Base-by-base conservation (phyloP, 2,113 vertebrate species). In the Neomonachus schauinslandi region DNA sequence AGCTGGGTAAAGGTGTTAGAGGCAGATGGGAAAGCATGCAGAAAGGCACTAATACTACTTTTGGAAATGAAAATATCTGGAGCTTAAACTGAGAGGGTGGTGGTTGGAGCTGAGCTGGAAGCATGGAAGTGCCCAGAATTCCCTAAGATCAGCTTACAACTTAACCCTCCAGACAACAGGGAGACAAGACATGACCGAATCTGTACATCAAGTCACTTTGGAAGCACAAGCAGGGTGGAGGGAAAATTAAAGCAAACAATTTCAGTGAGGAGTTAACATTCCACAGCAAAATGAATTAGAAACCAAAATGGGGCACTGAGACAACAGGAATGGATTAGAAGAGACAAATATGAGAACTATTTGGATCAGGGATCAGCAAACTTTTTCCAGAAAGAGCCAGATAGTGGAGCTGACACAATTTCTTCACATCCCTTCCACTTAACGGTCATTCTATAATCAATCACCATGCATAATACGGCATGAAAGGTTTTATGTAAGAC, bases 361-460 rank as follows among this genome's bases (percentile, higher is more conserved):
- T 84, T 76, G 59, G 7, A 76, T 69, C 63, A 65, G 33, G 7
- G 46, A 85, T 31, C 1, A 74, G 33, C 61, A 89, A 65, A 83
- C 7, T 3, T 89, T 63, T 59, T 74, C 36, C 42, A 18, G 31
- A 42, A 92, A 82, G 21, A 89, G 79, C 14, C 28, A 85, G 57
- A 74, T 0, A 61, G 31, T 31, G 1, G 8, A 82, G 74, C 26
- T 76, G 74, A 94, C 10, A 53, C 22, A 59, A 49, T 59, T 84
- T 69, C 57, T 69, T 97, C 67, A 95, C 63, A 93, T 85, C 92
- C 21, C 3, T 72, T 94, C 46, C 11, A 91, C 51, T 77, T 16
- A 81, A 65, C 3, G 65, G 28, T 84, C 63, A 92, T 49, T 88
- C n/a, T 80, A 84, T 15, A 91, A 69, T 42, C 46, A 84, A n/a